Conservation (phyloP, 2,888 invertebrate species). For the Caenorhabditis sp. region DNA sequence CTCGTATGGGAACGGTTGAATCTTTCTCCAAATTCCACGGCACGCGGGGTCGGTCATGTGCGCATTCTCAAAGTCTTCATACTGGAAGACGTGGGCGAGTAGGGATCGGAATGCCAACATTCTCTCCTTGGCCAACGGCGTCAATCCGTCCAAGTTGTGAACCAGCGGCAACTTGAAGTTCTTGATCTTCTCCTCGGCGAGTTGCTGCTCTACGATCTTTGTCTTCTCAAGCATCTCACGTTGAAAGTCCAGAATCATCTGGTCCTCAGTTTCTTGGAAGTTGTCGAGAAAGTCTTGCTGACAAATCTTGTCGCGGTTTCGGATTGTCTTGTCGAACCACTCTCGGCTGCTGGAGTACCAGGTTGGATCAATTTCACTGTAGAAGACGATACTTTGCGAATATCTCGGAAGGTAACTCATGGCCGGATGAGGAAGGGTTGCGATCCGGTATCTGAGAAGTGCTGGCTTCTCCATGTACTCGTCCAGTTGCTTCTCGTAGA, state of each 20-base stretch:
- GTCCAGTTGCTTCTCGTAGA: constrained; percentile 3
- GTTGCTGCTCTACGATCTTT: not conserved
- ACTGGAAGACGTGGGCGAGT: constrained; percentile 16
- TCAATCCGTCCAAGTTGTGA: not conserved
- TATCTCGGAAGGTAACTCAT: not conserved
- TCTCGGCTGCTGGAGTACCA: constrained; percentile 30
- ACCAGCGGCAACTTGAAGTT: constrained; percentile 18
- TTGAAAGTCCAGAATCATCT: constrained; percentile 11
- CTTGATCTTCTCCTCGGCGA: not conserved
- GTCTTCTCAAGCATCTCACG: constrained; percentile 14
- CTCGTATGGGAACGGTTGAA: constrained; percentile 14
- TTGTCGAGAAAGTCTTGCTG: constrained; percentile 20
- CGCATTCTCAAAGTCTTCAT: constrained; percentile 21
- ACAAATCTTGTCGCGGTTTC: not conserved
- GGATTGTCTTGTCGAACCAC: constrained; percentile 8
- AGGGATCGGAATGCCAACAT: constrained; percentile 17
- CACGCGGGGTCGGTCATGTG: constrained; percentile 27
- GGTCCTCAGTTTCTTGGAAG: constrained; percentile 3
- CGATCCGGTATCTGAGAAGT: not conserved
- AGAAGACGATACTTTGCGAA: not conserved
- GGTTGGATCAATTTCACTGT: constrained; percentile 2
- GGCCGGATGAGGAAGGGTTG: too few species aligned
- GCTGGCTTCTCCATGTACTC: not conserved
- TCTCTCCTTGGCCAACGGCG: not conserved
- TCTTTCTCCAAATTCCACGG: constrained; percentile 6